These are phyloP conservation scores for Entomobrya multifasciata DNA, from an alignment of 2,888 invertebrate genomes.

Conservation along the genomic window DNA sequence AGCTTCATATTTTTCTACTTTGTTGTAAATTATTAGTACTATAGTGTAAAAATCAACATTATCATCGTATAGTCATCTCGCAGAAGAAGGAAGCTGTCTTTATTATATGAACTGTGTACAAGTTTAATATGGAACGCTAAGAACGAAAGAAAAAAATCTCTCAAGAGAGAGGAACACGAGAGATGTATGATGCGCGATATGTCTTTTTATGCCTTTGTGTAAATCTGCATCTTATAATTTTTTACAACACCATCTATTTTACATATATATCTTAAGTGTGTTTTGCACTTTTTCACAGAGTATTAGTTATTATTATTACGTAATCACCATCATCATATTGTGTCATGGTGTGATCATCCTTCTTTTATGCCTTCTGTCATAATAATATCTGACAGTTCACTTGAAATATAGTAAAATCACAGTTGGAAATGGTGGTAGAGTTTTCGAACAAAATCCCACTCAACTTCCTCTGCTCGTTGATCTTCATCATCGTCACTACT, in stretches of 20 bases:
- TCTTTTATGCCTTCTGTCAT: conserved; percentile 67
- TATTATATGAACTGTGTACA: conserved; percentile 10
- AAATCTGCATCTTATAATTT: not conserved
- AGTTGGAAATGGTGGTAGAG: not conserved
- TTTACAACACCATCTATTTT: not conserved
- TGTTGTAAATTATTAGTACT: not conserved
- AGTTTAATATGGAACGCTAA: conserved; percentile 15
- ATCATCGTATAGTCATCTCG: not conserved
- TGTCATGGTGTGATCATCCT: conserved; percentile 63
- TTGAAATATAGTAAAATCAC: conserved; percentile 22
- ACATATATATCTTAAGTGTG: conserved; percentile 1
- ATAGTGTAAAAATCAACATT: not conserved
- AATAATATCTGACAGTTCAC: conserved; percentile 69
- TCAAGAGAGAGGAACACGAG: not conserved
- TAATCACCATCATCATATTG: conserved; percentile 39
- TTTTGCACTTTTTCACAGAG: conserved; percentile 3
- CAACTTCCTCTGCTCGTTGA: conserved; percentile 70
- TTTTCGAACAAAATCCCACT: conserved; percentile 22
- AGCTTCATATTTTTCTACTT: conserved; percentile 3
- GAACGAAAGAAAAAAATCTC: conserved; percentile 14
- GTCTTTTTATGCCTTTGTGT: not conserved
- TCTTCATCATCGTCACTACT: conserved; percentile 59
- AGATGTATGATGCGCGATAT: not conserved
- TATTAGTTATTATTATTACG: conserved; percentile 26
- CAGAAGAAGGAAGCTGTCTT: conserved; percentile 7